Evolutionary conservation across 2,888 invertebrate species (phyloP).

Genomic region (Linnaemya tessellans): DNA sequence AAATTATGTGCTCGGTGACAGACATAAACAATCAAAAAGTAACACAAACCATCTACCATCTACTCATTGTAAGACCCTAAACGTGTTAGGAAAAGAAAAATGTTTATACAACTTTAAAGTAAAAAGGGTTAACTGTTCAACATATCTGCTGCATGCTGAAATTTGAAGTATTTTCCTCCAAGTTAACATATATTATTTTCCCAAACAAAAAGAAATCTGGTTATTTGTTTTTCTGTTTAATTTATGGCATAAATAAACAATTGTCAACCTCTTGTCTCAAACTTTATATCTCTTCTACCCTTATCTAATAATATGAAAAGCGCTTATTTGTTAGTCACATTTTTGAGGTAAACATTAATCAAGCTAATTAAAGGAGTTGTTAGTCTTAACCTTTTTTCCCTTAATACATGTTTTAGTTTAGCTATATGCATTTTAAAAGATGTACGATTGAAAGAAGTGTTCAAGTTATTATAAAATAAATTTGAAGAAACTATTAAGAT

Average conservation of each 20-base stretch:
- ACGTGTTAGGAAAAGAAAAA: neutral
- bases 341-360: slow-evolving; percentile 29
- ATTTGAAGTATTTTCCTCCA: neutral
- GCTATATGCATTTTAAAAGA: neutral
- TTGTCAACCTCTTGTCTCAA: slow-evolving; percentile 50
- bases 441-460: neutral
- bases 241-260: slow-evolving; percentile 33
- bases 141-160: neutral
- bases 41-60: too few relatives aligned
- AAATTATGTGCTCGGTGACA: too few relatives aligned
- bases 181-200: too few relatives aligned
- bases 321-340: neutral
- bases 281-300: too few relatives aligned
- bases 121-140: neutral
- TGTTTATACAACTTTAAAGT: neutral
- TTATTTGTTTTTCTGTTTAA: neutral
- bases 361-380: slow-evolving; percentile 60
- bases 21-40: too few relatives aligned
- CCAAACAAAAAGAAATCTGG: neutral
- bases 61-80: too few relatives aligned
- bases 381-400: slow-evolving; percentile 14
- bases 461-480: too few relatives aligned
- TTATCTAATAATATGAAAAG: neutral
- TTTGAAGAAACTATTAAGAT: too few relatives aligned
- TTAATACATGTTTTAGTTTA: neutral